These are phyloP conservation scores for Amphiura filiformis DNA, from an alignment of 35 echinoderm and acorn worm genomes.

Conservation along the genomic window DNA sequence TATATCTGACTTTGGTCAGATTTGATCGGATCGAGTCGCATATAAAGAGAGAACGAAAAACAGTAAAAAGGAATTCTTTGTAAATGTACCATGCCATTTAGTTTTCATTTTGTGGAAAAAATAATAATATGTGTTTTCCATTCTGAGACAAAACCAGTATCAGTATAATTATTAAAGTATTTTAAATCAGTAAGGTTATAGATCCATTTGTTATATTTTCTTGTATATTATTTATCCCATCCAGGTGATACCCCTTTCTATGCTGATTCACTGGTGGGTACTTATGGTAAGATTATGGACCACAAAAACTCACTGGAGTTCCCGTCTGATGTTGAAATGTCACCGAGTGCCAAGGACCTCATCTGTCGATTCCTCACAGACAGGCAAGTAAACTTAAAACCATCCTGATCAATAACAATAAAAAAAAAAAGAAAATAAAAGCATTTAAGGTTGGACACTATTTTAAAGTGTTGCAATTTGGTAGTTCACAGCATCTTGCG, in stretches of 20 bases:
- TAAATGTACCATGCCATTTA: no score
- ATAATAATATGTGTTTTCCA: constrained; percentile 1
- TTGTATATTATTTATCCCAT: neutral
- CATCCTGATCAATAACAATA: no score
- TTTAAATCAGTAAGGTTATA: neutral
- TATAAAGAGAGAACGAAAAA: no score
- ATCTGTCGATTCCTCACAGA: constrained; percentile 93
- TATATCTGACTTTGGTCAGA: no score
- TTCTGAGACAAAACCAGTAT: neutral
- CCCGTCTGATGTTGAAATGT: constrained; percentile 78
- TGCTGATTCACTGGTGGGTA: constrained; percentile 97
- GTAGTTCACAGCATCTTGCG: no score
- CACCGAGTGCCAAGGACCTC: constrained; percentile 66
- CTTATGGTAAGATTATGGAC: constrained; percentile 99
- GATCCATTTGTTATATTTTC: neutral
- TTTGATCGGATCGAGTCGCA: no score
- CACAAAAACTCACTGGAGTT: constrained; percentile 94
- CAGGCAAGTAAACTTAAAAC: constrained; percentile 56
- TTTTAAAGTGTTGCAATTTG: no score
- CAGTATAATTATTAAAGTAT: neutral
- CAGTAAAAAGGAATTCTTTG: no score
- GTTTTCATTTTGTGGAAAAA: neutral
- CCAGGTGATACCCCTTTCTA: constrained; percentile 97
- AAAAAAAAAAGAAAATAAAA: no score
- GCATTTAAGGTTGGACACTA: no score